Evolutionary conservation across 2,797 vertebrate species (phyloP), one percentile per base, ranked within the genome.

Genomic region (Rhinophrynus dorsalis): DNA sequence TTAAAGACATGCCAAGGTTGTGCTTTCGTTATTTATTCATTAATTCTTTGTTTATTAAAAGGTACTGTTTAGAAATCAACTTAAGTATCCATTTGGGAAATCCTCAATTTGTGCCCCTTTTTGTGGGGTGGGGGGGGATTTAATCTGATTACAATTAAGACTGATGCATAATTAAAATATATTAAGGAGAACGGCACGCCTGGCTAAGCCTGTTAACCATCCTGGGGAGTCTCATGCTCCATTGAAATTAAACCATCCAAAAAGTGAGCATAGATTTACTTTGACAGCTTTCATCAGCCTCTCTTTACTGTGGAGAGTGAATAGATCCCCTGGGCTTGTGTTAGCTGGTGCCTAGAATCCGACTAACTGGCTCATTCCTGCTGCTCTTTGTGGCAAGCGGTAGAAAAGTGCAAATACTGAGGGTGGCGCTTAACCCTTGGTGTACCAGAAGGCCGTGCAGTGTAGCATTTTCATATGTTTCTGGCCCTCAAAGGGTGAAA

Each of bases 161-260:
- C 78, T 78, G 82, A 85, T 82, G 84, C 83, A 76, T 89, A 88
- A 90, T 90, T 88, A 89, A 86, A 86, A 87, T 82, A 85, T 80
- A 82, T 86, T 80, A 78, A 76, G 77, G 80, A 85, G 81, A 85
- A 71, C 78, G 48, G 78, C 81, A 85, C 29, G 88, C 85, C 77
- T 86, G 84, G 78, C 80, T 87, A 80, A 88, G 86, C 82, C 90
- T 86, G 85, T 80, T 84, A 88, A 83, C 81, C 42, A 45, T 84
- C 80, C 84, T 83, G 78, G 76, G 74, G 82, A 82, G 83, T 84
- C 88, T 88, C 78, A 84, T 77, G 86, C 85, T 85, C 76, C 82
- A 68, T 78, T 90, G 85, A 80, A 81, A 80, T 82, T 65, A 88
- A 90, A 86, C 84, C 84, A 79, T 85, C 83, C 86, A 79, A 84